These are phyloP conservation scores for Anser cygnoides DNA, from an alignment of 2,113 vertebrate species.

Conservation along the genomic window DNA sequence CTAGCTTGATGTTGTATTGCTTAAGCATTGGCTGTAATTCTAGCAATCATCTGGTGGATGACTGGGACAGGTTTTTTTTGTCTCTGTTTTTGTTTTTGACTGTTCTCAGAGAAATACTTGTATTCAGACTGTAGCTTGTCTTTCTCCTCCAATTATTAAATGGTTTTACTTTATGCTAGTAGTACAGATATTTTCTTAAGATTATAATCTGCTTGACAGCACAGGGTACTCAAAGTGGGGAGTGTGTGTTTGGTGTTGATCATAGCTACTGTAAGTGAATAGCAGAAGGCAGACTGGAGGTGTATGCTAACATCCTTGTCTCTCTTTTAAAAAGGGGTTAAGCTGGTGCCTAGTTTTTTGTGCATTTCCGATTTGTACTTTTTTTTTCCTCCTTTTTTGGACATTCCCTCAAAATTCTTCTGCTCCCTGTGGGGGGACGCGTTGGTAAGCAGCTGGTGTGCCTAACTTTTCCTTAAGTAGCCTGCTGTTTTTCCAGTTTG, in stretches of 20 bases:
- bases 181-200: conserved; percentile 10
- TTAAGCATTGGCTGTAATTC: conserved; percentile 37
- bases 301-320: neutral
- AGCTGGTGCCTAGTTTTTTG: conserved; percentile 36
- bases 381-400: neutral
- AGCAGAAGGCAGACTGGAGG: neutral
- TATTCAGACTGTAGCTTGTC: conserved; percentile 21
- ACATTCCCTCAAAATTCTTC: neutral
- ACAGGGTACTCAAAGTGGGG: neutral
- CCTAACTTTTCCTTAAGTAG: neutral
- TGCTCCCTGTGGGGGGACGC: neutral
- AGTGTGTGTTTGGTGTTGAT: conserved; percentile 2
- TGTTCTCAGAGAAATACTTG: conserved; percentile 29
- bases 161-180: conserved; percentile 25
- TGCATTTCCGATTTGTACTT: conserved; percentile 27
- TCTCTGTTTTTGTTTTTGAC: neutral
- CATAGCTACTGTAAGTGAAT: neutral
- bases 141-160: conserved; percentile 28
- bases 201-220: conserved; percentile 37
- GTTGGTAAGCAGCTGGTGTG: neutral
- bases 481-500: conserved; percentile 36
- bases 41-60: conserved; percentile 24
- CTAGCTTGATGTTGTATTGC: conserved; percentile 31
- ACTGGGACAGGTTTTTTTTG: neutral
- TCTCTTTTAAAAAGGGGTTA: conserved; percentile 13